Percentiles rank a stretch among this genome's conserved stretches.
These are phyloP conservation scores for Zygothrica quintamaculata DNA, from an alignment of 2,888 invertebrate species.

Conservation along the genomic window DNA sequence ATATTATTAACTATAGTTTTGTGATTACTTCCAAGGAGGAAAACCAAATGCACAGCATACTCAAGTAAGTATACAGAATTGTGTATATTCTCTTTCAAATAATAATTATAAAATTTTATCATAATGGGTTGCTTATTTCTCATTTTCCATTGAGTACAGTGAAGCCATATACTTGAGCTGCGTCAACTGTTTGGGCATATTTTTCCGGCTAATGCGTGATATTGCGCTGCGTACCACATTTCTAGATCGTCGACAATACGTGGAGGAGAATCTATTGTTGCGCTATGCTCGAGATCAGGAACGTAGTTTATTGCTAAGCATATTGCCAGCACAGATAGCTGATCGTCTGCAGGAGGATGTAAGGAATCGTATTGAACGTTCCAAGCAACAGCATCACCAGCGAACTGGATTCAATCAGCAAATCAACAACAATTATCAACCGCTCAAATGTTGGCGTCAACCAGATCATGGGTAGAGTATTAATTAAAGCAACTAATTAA, in stretches of 20 bases:
- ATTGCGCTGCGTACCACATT: conserved; percentile 94
- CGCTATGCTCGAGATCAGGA: conserved; percentile 94
- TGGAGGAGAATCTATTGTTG: conserved; percentile 92
- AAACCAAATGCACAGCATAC: conserved; percentile 83
- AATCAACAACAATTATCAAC: conserved; percentile 50
- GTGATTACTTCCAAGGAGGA: conserved; percentile 81
- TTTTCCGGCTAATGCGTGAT: conserved; percentile 94
- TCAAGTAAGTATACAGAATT: conserved; percentile 83
- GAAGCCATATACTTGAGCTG: conserved; percentile 87
- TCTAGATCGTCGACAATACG: conserved; percentile 93
- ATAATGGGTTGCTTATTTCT: neutral
- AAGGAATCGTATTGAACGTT: conserved; percentile 86
- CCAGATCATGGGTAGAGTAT: conserved; percentile 80
- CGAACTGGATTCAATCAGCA: conserved; percentile 37
- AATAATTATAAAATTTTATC: neutral
- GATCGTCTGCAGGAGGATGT: conserved; percentile 87
- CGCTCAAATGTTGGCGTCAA: conserved; percentile 81
- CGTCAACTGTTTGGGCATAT: conserved; percentile 93
- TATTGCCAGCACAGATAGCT: conserved; percentile 94
- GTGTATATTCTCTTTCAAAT: too few relatives aligned
- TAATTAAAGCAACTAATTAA: too few relatives aligned
- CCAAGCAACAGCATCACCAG: conserved; percentile 83
- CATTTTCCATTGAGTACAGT: conserved; percentile 15
- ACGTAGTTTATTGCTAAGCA: conserved; percentile 93
- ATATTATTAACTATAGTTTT: conserved; percentile 87